phyloP scores from a whole-genome alignment of 2,113 vertebrate species.

The Atherinomorus stipes region DNA sequence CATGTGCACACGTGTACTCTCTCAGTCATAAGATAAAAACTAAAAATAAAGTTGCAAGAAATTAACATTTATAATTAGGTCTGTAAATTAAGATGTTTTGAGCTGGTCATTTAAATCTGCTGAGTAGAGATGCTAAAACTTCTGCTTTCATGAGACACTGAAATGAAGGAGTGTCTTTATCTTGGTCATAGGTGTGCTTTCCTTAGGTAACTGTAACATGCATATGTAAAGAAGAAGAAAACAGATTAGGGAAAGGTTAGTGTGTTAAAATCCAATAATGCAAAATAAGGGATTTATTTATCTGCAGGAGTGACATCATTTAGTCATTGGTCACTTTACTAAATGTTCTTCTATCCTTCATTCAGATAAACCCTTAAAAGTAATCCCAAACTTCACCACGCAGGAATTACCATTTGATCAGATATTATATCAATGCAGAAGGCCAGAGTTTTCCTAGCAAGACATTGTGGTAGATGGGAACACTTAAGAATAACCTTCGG shows the following conservation, averaged over 20 bases:
- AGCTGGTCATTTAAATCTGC: conserved; percentile 3
- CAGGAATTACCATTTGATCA: no score
- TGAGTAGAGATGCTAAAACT: not conserved
- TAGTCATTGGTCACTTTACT: not conserved
- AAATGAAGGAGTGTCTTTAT: conserved; percentile 17
- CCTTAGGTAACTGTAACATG: not conserved
- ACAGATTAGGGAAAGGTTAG: no score
- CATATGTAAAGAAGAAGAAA: not conserved
- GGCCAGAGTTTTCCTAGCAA: no score
- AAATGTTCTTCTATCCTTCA: not conserved
- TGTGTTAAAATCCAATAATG: not conserved
- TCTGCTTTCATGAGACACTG: conserved; percentile 18
- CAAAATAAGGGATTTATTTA: no score
- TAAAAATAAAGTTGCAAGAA: conserved; percentile 24
- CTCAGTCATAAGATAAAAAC: conserved; percentile 35
- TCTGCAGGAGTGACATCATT: not conserved
- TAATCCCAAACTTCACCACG: no score
- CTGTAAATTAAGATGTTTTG: conserved; percentile 4
- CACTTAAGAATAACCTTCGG: no score
- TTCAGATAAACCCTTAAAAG: not conserved
- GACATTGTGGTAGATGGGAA: no score
- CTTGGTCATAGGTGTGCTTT: not conserved
- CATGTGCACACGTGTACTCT: conserved; percentile 16
- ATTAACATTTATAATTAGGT: conserved; percentile 47
- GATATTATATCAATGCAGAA: not conserved